These are phyloP conservation scores for Tipula vernalis DNA, from an alignment of 2,888 invertebrate species.

Conservation along the genomic window DNA sequence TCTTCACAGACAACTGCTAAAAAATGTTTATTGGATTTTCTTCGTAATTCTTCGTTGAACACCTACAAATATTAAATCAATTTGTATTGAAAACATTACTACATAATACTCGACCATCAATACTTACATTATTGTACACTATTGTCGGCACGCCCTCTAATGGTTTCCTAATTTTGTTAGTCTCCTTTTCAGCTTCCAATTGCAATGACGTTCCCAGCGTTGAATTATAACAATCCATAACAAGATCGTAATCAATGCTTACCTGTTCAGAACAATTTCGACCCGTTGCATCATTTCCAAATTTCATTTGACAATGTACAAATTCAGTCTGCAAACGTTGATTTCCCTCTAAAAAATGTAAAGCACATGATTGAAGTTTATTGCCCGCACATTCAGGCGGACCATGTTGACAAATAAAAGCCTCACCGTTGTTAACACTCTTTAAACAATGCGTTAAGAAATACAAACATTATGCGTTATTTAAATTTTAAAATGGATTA, in stretches of 20 bases:
- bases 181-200: slow-evolving; percentile 37
- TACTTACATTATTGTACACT: slow-evolving; percentile 38
- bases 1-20: not conserved
- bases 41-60: not conserved
- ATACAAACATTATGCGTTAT: not conserved
- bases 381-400: slow-evolving; percentile 49
- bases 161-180: slow-evolving; percentile 28
- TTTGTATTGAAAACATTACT: not conserved
- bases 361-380: slow-evolving; percentile 46
- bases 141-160: slow-evolving; percentile 39
- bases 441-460: slow-evolving; percentile 13
- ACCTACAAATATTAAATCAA: not conserved
- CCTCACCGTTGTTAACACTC: slow-evolving; percentile 29
- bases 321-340: slow-evolving; percentile 37
- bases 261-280: slow-evolving; percentile 34
- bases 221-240: slow-evolving; percentile 33
- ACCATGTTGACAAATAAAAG: slow-evolving; percentile 51
- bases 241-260: slow-evolving; percentile 29
- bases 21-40: not conserved
- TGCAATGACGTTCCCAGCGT: slow-evolving; percentile 35
- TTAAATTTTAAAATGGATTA: slow-evolving; percentile 13
- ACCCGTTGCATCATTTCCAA: slow-evolving; percentile 13
- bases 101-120: not conserved
- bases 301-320: slow-evolving; percentile 42
- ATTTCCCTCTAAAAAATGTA: slow-evolving; percentile 30